Evolutionary conservation across 2,888 invertebrate species (phyloP).

Genomic region (Phoronis australis): DNA sequence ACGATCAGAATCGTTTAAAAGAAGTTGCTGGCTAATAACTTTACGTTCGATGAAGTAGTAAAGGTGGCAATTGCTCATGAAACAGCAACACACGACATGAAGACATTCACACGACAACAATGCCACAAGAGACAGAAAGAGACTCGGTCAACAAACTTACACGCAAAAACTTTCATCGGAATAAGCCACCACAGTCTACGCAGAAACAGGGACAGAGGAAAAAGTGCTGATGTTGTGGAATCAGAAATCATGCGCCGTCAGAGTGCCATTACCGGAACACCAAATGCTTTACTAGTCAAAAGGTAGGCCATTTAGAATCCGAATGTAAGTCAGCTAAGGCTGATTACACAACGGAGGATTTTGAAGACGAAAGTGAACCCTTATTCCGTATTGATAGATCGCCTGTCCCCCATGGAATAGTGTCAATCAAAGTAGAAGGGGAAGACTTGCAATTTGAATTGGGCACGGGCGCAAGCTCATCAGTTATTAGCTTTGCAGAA

Average conservation of each 20-base stretch:
- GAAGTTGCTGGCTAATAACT: neutral
- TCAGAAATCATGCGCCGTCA: neutral
- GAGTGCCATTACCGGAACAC: neutral
- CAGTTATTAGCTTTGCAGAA: neutral
- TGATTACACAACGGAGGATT: too few species aligned
- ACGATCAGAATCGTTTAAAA: neutral
- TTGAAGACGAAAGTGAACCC: too few species aligned
- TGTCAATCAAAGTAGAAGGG: neutral
- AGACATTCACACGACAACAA: too few species aligned
- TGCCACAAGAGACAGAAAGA: too few species aligned
- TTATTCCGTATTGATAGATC: too few species aligned
- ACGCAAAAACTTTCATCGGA: too few species aligned
- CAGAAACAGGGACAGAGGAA: neutral
- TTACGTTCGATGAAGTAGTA: neutral
- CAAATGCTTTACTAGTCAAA: neutral
- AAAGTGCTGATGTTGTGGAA: neutral
- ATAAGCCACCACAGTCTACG: too few species aligned
- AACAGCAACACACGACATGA: neutral
- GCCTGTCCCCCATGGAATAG: too few species aligned
- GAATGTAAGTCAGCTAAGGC: too few species aligned
- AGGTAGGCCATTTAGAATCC: constrained; percentile 1
- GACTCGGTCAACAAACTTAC: too few species aligned
- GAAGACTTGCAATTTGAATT: neutral
- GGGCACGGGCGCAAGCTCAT: neutral
- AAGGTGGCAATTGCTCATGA: neutral